phyloP scores from a whole-genome alignment of 2,113 vertebrate genomes.

The Serinus canaria region DNA sequence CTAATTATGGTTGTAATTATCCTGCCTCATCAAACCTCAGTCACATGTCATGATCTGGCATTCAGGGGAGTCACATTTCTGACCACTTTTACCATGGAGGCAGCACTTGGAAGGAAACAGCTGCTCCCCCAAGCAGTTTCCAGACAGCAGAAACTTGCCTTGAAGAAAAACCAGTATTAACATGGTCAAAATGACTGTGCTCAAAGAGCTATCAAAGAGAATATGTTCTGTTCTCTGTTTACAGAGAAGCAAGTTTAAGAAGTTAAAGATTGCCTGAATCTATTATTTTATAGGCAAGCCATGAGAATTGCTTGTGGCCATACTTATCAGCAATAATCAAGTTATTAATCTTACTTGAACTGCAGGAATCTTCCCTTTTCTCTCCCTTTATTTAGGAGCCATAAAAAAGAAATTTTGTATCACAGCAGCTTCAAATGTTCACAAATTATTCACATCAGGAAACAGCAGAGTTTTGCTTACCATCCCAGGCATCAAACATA shows the following conservation, averaged over 20 bases:
- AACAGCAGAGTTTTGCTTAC: conserved; percentile 72
- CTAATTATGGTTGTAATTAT: conserved; percentile 26
- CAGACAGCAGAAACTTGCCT: not conserved
- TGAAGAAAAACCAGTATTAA: conserved; percentile 6
- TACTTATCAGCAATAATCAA: not conserved
- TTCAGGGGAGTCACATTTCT: conserved; percentile 35
- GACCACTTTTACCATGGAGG: not conserved
- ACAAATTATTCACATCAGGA: not conserved
- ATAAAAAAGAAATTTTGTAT: not conserved
- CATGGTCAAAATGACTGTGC: not conserved
- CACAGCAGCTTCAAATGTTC: not conserved
- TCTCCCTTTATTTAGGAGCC: not conserved
- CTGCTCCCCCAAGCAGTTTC: conserved; percentile 2
- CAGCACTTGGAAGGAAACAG: conserved; percentile 2
- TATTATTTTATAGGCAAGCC: not conserved
- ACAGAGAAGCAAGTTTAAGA: not conserved
- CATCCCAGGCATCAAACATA: conserved; percentile 99
- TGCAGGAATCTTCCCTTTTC: not conserved
- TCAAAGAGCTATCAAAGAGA: not conserved
- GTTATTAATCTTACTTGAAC: not conserved
- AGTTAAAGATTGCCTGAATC: not conserved
- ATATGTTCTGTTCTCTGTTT: not conserved
- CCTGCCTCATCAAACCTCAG: not conserved
- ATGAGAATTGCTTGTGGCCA: not conserved
- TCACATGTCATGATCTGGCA: not conserved